Base-by-base conservation (phyloP, 2,888 invertebrate species). In the Hydroisotoma schaefferi region DNA sequence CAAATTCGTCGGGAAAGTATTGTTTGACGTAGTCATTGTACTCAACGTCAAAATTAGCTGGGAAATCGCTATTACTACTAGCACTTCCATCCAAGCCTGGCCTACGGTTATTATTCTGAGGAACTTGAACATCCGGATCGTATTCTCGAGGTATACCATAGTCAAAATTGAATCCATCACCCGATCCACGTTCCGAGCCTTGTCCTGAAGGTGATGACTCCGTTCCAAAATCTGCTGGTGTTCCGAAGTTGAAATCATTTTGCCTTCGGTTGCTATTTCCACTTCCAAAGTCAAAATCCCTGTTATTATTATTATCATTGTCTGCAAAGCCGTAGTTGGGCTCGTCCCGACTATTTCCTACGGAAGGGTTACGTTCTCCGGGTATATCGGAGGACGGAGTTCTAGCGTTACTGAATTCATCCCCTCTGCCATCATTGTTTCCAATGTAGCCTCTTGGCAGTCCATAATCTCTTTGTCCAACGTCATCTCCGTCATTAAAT, bases 11-110 rank as follows among this genome's bases (percentile, higher is more conserved):
- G 0, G 80, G 80, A 73, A 80, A 80, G 12, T 78, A 71, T 68
- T 76, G 76, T 53, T 75, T 76, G 59, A 80, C 77, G 61, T 80
- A 79, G 54, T 79, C 79, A 57, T 79, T 80, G 62, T 76, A 76
- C n/a, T 69, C 73, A 37, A 55, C 59, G 25, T 69, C 70, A 49
- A 65, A 68, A 4, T 57, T 57, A 27, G 53, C 55, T 20, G 22
- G 46, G 10, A 37, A 43, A 23, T 33, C 37, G 5, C 52, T 54
- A 28, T 56, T 38, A 40, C 57, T 64, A 46, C 55, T 63, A 12
- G 63, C 46, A 58, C 62, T 53, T 29, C 55, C 56, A 38, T 37
- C 27, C 2, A 5, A 20, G 15, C n/a, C 5, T 5, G n/a, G n/a
- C 8, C 29, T 40, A 25, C 61, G 52, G 23, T 58, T 57, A 28